These are phyloP conservation scores for Cryptus viduatorius DNA, from an alignment of 2,888 invertebrate species.

Conservation along the genomic window DNA sequence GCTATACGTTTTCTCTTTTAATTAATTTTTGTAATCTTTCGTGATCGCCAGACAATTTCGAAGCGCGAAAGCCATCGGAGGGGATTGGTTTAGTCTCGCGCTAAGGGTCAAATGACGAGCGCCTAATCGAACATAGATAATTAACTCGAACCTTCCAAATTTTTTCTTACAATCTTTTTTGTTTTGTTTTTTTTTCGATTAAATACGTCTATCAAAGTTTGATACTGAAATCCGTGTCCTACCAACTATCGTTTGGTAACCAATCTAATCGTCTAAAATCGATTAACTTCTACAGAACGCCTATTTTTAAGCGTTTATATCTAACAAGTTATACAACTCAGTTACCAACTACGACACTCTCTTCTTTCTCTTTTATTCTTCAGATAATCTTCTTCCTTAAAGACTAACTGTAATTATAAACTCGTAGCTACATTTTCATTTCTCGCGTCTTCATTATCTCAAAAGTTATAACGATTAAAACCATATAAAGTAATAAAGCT, in stretches of 20 bases:
- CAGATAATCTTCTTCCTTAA: background rate
- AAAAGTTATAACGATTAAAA: conserved; percentile 39
- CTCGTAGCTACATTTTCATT: conserved; percentile 13
- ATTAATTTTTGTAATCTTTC: background rate
- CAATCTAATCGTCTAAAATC: conserved; percentile 1
- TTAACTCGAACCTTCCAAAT: background rate
- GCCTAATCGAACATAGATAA: background rate
- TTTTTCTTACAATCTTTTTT: background rate
- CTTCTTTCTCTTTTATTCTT: background rate
- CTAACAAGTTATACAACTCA: conserved; percentile 9
- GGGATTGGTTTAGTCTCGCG: background rate
- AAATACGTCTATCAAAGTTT: background rate
- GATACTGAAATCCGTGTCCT: background rate
- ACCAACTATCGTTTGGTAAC: conserved; percentile 13
- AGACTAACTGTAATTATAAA: background rate
- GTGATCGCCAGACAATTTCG: background rate
- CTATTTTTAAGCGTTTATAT: background rate
- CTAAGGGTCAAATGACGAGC: background rate
- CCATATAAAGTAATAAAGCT: conserved; percentile 54
- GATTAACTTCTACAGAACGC: background rate
- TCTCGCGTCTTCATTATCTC: background rate
- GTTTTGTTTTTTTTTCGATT: background rate
- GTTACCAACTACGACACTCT: conserved; percentile 1
- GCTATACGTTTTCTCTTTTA: background rate
- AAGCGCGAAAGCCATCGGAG: background rate